These are phyloP conservation scores for Noctua janthe DNA, from an alignment of 2,888 invertebrate species.

Conservation along the genomic window DNA sequence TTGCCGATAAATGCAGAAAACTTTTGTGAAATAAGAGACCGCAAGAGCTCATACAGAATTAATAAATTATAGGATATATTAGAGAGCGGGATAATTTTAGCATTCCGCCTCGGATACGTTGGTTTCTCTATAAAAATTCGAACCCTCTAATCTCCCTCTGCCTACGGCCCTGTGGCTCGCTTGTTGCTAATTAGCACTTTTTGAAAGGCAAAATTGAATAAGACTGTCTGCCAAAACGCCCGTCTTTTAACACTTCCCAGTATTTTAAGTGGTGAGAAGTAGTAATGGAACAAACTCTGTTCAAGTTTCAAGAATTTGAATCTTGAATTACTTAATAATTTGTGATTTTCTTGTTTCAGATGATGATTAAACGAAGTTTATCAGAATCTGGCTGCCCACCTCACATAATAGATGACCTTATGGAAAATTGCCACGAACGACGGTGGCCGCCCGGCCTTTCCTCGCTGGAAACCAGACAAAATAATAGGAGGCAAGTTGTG, in stretches of 20 bases:
- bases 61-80: too few species aligned
- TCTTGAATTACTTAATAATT: not conserved
- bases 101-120: too few species aligned
- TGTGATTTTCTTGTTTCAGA: slow-evolving; percentile 86
- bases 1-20: too few species aligned
- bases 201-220: not conserved
- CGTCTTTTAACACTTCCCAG: not conserved
- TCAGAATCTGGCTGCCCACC: slow-evolving; percentile 98
- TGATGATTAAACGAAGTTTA: slow-evolving; percentile 97
- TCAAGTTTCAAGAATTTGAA: not conserved
- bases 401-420: slow-evolving; percentile 97
- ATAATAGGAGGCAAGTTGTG: slow-evolving; percentile 94
- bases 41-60: too few species aligned
- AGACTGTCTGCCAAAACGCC: not conserved
- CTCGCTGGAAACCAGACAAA: slow-evolving; percentile 97
- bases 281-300: not conserved
- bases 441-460: slow-evolving; percentile 98
- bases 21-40: too few species aligned
- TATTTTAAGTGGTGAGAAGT: not conserved
- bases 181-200: not conserved
- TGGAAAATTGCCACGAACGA: slow-evolving; percentile 99
- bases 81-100: too few species aligned
- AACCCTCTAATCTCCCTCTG: too few species aligned
- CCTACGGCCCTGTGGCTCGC: too few species aligned
- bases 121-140: too few species aligned